Percentiles rank a stretch among this genome's conserved stretches.
phyloP scores from a whole-genome alignment of 2,113 vertebrate genomes.

The Rattus rattus region DNA sequence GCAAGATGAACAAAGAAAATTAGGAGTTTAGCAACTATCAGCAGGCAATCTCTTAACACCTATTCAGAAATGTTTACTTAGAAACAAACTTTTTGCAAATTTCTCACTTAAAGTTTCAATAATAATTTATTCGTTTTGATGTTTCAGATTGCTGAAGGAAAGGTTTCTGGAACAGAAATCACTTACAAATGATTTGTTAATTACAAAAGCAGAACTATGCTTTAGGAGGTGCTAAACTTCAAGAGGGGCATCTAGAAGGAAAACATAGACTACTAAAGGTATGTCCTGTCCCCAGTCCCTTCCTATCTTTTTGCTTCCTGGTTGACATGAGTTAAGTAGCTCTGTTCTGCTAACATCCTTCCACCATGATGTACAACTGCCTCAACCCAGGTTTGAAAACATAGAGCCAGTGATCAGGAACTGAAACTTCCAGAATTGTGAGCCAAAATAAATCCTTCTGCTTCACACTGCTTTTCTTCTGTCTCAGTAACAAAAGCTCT shows the following conservation, averaged over 20 bases:
- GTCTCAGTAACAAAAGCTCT: not conserved
- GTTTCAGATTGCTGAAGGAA: not conserved
- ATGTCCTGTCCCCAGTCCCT: not conserved
- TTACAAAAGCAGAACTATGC: not conserved
- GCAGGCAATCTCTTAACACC: not conserved
- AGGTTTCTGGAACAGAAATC: not conserved
- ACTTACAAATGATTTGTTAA: slow-evolving; percentile 25
- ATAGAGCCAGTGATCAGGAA: not conserved
- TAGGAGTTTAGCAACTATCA: not conserved
- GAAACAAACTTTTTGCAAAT: not conserved
- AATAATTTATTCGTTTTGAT: not conserved
- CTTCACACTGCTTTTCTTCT: not conserved
- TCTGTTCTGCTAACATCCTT: not conserved
- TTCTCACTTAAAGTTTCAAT: slow-evolving; percentile 17
- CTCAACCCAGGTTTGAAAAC: not conserved
- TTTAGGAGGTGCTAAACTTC: not conserved
- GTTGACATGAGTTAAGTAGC: not conserved
- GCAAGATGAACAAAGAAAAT: not conserved
- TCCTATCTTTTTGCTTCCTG: not conserved
- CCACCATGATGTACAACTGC: not conserved
- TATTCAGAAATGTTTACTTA: not conserved
- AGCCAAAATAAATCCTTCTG: not conserved
- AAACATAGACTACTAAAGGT: not conserved
- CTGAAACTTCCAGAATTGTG: not conserved
- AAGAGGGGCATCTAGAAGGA: not conserved